These are phyloP conservation scores for Stercorarius parasiticus DNA, from an alignment of 2,113 vertebrate species.

Conservation along the genomic window DNA sequence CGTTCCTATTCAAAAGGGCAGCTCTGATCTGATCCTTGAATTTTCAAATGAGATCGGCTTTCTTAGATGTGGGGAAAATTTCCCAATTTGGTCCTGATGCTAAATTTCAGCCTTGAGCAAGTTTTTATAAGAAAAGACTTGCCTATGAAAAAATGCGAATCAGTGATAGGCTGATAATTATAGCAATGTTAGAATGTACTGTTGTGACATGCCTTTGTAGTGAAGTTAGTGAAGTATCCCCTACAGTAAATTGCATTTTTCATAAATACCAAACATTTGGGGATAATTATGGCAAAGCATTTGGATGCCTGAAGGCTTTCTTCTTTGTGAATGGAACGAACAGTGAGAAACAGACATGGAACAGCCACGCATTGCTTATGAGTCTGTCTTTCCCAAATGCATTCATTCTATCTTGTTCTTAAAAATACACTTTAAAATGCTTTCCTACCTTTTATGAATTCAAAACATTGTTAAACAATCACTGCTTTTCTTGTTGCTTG, in stretches of 20 bases:
- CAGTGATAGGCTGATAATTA: constrained; percentile 23
- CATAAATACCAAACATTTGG: constrained; percentile 41
- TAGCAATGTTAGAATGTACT: constrained; percentile 26
- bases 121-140: neutral
- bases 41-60: neutral
- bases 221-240: constrained; percentile 14
- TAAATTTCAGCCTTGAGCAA: constrained; percentile 27
- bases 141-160: neutral
- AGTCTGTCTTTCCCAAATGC: neutral
- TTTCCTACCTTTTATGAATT: neutral
- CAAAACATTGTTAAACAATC: neutral
- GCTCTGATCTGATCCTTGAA: neutral
- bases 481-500: neutral
- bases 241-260: constrained; percentile 51
- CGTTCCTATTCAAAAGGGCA: neutral
- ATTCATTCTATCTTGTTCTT: neutral
- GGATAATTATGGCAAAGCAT: constrained; percentile 39
- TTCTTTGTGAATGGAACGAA: constrained; percentile 41
- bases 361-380: neutral
- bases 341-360: neutral
- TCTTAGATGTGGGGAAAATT: neutral
- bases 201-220: constrained; percentile 27
- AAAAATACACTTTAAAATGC: neutral
- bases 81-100: neutral
- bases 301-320: constrained; percentile 8